Base-by-base conservation (phyloP, 2,113 vertebrate species). In the Caloenas nicobarica region DNA sequence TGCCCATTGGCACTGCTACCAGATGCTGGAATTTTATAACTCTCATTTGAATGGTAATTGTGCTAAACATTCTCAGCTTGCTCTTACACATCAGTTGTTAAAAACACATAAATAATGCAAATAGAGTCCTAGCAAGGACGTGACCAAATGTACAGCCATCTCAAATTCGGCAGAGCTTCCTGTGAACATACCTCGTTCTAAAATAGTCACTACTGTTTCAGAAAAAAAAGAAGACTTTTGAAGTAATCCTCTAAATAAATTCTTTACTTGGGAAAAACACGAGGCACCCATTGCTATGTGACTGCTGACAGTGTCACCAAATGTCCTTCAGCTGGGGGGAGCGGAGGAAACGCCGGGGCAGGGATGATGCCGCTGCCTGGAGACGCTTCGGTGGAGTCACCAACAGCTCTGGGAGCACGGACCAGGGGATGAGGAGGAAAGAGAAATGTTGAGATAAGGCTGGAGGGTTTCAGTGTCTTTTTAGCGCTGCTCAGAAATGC, bases 121-220 rank as follows among this genome's bases (percentile, higher is more conserved):
- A 61, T 4, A 46, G 53, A 82, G 56, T 3, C 51, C 46, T 17
- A 28, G 61, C 5, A 38, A 5, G 62, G 66, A 10, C 48, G 64
- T 7, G 71, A 40, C 57, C 76, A 86, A 78, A 68, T 7, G 58
- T 0, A 38, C 42, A 53, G 42, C 19, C 62, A 11, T 0, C 36
- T 58, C 66, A 21, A 46, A 8, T 48, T 11, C 8, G 29, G 83
- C 73, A 72, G n/a, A 54, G 40, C 64, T 80, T 9, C 71, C 73
- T 16, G 3, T 2, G 26, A 44, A 13, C 0, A 8, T 6, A 1
- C 77, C 25, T 33, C 0, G 24, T 3, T 2, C 22, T 10, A 8
- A 64, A 76, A 21, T 0, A 22, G 4, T 0, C 24, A 9, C 22
- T 25, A 5, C 13, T 22, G 33, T 9, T 31, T 44, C 28, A 23